Conservation (phyloP, 2,888 invertebrate species). For the Pseudeuparius sepicola region DNA sequence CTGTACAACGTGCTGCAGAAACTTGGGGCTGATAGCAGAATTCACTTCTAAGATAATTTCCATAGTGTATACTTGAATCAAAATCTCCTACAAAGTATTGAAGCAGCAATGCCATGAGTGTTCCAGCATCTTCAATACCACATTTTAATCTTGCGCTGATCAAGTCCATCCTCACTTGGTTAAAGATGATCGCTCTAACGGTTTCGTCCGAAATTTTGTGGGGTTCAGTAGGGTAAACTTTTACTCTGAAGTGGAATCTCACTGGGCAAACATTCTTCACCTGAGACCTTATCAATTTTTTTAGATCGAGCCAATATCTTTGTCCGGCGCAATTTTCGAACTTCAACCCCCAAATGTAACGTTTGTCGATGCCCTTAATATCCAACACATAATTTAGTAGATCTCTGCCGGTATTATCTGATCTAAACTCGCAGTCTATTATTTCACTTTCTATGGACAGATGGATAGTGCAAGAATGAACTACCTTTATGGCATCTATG, state of each 20-base stretch:
- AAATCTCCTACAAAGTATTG: background rate
- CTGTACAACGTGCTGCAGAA: no score
- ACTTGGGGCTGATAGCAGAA: background rate
- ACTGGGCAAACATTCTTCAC: background rate
- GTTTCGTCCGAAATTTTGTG: background rate
- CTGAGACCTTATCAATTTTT: slow-evolving; percentile 1
- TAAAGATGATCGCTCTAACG: background rate
- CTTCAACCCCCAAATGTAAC: background rate
- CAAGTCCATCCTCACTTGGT: background rate
- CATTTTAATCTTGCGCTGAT: background rate
- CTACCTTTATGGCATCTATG: no score
- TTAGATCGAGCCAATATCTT: background rate
- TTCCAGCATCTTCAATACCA: slow-evolving; percentile 1
- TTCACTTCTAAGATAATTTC: background rate
- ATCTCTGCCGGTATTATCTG: slow-evolving; percentile 3
- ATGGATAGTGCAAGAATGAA: slow-evolving; percentile 1
- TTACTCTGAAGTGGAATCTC: background rate
- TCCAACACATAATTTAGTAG: background rate
- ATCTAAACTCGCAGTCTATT: background rate
- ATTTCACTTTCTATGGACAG: background rate
- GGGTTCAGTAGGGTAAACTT: background rate
- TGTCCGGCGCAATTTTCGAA: background rate
- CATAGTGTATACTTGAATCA: background rate
- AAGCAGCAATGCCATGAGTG: background rate
- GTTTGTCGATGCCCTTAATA: background rate